Evolutionary conservation across 2,113 vertebrate species (phyloP).

Genomic region (Macquaria australasica): DNA sequence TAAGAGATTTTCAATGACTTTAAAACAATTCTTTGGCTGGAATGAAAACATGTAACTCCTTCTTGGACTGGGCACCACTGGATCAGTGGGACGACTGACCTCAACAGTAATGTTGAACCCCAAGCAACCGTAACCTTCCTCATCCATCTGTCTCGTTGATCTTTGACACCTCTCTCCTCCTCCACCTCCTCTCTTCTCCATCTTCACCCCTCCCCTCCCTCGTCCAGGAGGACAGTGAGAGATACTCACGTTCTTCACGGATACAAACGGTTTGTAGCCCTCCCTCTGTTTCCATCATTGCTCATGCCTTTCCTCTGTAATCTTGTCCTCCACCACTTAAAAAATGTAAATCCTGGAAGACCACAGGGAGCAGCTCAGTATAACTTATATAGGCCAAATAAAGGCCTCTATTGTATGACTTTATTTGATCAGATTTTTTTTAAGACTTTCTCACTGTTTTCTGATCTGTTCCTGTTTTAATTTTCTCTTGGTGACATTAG

Average conservation of each 20-base stretch:
- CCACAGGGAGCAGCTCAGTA: not conserved
- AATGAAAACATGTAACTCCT: not conserved
- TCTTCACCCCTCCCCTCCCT: conserved; percentile 44
- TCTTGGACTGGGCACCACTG: not conserved
- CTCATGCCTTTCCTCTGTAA: conserved; percentile 13
- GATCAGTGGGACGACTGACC: not conserved
- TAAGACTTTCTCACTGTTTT: not conserved
- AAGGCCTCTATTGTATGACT: not conserved
- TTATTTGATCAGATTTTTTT: no score
- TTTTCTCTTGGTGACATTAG: not conserved
- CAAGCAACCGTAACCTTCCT: not conserved
- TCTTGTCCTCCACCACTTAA: not conserved
- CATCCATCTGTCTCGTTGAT: conserved; percentile 39
- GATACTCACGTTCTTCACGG: conserved; percentile 89
- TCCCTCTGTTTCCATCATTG: conserved; percentile 46
- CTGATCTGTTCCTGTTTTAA: not conserved
- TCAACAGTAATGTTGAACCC: not conserved
- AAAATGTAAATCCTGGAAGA: not conserved
- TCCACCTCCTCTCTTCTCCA: conserved; percentile 31
- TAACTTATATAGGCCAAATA: no score
- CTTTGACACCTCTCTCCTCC: conserved; percentile 58
- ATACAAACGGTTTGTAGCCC: conserved; percentile 90
- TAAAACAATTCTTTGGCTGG: not conserved
- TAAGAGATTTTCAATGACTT: not conserved
- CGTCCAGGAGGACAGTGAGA: conserved; percentile 96